Evolutionary conservation across 2,888 invertebrate species (phyloP), one percentile per base, ranked within the genome.

Genomic region (Melieria omissa): DNA sequence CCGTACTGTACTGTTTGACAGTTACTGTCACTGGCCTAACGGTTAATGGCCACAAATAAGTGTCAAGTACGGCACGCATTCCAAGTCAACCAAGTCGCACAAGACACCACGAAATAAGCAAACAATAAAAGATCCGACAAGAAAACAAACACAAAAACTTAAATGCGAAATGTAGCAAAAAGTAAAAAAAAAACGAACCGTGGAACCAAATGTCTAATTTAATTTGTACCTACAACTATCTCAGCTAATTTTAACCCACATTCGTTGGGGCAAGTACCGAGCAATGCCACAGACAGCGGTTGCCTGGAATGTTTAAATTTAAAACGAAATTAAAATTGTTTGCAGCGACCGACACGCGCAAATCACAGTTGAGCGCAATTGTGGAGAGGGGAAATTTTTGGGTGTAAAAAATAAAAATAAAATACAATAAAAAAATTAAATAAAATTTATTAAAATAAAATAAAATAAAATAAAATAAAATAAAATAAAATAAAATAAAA

Each of bases 171-270:
- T 29, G 29, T 9, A 29, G 14, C 6, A 16, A 55, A n/a, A 14
- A 55, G 5, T 14, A 14, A 14, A 44, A 60, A 29, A 46, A 29
- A 5, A 65, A 65, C 14, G n/a, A n/a, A 42, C 67, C 16, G 49
- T 44, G 65, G n/a, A 44, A 29, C 67, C 42, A 67, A 67, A 52
- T 63, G 62, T 69, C 54, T 69, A 69, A 69, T 69, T 69, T 69
- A 76, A 74, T 70, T 76, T 72, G 75, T 75, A 72, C 62, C 74
- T 74, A 75, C 77, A 76, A 76, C 75, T 73, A 74, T 76, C 75
- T 77, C 73, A 74, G 67, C 74, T 73, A 75, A 76, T 74, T 77
- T 76, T 70, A 75, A 73, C 69, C 70, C 47, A 70, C 65, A 72
- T 74, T 72, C 74, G 29, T 29, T 29, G 29, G 29, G 29, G 29